Percentiles rank a stretch among this genome's conserved stretches.
Conservation (phyloP, 2,888 invertebrate genomes). For the Gibbula magus region DNA sequence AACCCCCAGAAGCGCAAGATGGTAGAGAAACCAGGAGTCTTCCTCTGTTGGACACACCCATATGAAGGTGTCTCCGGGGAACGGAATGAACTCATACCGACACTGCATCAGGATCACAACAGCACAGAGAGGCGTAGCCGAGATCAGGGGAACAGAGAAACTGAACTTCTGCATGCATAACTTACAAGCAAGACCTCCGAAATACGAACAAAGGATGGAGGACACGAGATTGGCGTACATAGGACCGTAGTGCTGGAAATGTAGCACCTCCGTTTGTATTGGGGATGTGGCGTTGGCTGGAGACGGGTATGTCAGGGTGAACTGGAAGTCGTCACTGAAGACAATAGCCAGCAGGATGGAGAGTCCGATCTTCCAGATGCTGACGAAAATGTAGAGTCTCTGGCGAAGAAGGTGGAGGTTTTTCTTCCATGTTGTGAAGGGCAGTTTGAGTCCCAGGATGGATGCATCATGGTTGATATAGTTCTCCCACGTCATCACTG, state of each 20-base stretch:
- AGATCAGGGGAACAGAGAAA: conserved; percentile 75
- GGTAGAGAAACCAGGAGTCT: conserved; percentile 49
- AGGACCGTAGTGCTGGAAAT: conserved; percentile 52
- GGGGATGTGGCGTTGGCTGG: background rate
- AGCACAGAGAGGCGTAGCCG: conserved; percentile 73
- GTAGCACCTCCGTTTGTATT: background rate
- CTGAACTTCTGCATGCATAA: conserved; percentile 75
- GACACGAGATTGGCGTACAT: conserved; percentile 50
- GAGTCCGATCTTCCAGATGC: conserved; percentile 56
- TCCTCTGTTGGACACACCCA: conserved; percentile 55
- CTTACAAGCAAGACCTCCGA: conserved; percentile 77
- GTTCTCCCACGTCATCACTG: conserved; percentile 59
- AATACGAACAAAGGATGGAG: conserved; percentile 74
- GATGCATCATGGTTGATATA: conserved; percentile 50
- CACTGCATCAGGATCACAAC: conserved; percentile 58
- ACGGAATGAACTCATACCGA: conserved; percentile 47
- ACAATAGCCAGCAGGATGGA: conserved; percentile 55
- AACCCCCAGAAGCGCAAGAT: conserved; percentile 52
- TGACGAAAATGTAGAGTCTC: conserved; percentile 58
- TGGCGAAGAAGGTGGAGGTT: conserved; percentile 53
- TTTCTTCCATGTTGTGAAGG: conserved; percentile 55
- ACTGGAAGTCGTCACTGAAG: conserved; percentile 52
- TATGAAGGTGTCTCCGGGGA: conserved; percentile 43
- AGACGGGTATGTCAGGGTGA: conserved; percentile 45
- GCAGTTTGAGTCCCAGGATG: conserved; percentile 44